Evolutionary conservation across 2,797 vertebrate genomes (phyloP), one percentile per base, ranked within the genome.

Genomic region (Cossypha heuglini): DNA sequence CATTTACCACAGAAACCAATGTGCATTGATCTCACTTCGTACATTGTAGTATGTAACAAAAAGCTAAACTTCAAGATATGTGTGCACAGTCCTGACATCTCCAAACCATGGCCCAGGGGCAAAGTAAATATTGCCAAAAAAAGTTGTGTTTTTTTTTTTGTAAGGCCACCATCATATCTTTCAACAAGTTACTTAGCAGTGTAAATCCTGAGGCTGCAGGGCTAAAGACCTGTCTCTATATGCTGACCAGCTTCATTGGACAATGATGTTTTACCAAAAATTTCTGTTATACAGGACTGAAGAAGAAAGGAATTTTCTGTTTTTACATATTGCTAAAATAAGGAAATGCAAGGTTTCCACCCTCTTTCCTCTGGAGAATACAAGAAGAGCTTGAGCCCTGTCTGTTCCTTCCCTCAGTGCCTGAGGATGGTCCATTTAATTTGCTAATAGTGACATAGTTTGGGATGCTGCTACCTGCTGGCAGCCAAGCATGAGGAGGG

Each of bases 401-500:
- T 19, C 49, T 83, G 66, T 43, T 79, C 33, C 20, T 73, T 11
- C 29, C 15, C 38, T 48, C 37, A 38, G 28, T 2, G 0, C 35
- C 16, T 2, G 1, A 88, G 45, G 35, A 45, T 2, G 1, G 17
- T 38, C 25, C 7, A 6, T 72, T 80, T 62, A 74, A 45, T 73
- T 77, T 74, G 40, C 16, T 63, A 45, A 51, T 15, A 58, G 10
- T 1, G 1, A 15, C 2, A 3, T 6, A 16, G n/a, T 51, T 77
- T 40, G 40, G 45, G 28, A 48, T 40, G 35, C 22, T 1, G 2
- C 9, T 79, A 51, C 67, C 26, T 51, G 29, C 73, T 86, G 62
- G 46, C 17, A 77, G 15, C 31, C 15, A 68, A 1, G 8, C 0
- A 0, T 33, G 35, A 77, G 42, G 21, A 85, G 18, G 19, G 5